Evolutionary conservation across 2,797 vertebrate species (phyloP).

Genomic region (Acomys russatus): DNA sequence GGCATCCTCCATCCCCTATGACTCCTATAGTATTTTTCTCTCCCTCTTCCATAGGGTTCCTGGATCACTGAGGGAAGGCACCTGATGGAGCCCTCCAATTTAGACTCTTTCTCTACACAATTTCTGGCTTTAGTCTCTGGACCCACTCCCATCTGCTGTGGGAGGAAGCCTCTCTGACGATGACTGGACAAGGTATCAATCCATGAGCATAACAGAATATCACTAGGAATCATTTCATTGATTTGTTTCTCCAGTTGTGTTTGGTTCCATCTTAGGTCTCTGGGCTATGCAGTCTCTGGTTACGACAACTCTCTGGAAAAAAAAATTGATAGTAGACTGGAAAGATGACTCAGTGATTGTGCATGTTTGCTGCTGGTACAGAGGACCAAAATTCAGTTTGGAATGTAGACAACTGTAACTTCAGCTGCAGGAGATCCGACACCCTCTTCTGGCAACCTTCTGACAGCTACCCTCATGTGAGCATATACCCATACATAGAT

Average conservation of each 20-base stretch:
- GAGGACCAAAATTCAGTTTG: not conserved
- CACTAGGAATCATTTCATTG: not conserved
- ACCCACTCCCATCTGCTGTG: not conserved
- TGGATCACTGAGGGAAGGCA: too few relatives aligned
- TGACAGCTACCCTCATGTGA: not conserved
- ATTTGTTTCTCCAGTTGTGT: not conserved
- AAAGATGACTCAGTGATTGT: not conserved
- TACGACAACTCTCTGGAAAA: not conserved
- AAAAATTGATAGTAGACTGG: not conserved
- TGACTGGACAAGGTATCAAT: not conserved
- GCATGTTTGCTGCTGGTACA: not conserved
- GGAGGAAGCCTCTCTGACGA: not conserved
- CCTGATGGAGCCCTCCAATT: too few relatives aligned
- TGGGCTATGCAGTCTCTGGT: not conserved
- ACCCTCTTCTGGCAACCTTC: not conserved
- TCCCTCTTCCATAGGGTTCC: too few relatives aligned
- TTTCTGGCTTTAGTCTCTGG: not conserved
- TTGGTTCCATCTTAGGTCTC: not conserved
- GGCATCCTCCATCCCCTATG: too few relatives aligned
- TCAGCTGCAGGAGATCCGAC: not conserved
- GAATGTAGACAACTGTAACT: not conserved
- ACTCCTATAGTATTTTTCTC: too few relatives aligned
- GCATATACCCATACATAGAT: not conserved
- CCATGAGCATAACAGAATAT: not conserved
- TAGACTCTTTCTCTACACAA: not conserved